These are phyloP conservation scores for Netta rufina DNA, from an alignment of 2,797 vertebrate species.

Conservation along the genomic window DNA sequence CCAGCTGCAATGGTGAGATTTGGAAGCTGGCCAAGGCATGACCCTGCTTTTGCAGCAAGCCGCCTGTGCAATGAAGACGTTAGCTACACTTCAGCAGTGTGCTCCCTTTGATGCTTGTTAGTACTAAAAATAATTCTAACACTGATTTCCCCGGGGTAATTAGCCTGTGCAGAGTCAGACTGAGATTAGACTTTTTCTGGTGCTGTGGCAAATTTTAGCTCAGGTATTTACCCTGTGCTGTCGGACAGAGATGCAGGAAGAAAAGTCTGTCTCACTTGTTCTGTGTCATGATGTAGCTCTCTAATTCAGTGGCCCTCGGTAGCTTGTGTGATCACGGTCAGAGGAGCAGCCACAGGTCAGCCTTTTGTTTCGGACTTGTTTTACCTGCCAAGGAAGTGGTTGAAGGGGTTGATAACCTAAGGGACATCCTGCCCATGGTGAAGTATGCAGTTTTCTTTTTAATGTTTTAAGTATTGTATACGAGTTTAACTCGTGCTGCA, in stretches of 20 bases:
- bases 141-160: slow-evolving; percentile 57
- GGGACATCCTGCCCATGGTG: not conserved
- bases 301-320: not conserved
- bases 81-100: slow-evolving; percentile 1
- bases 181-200: slow-evolving; percentile 23
- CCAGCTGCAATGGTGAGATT: not conserved
- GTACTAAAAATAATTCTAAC: slow-evolving; percentile 35
- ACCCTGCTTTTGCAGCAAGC: slow-evolving; percentile 7
- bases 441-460: not conserved
- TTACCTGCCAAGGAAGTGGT: not conserved
- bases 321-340: not conserved
- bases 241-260: not conserved
- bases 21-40: not conserved
- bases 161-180: slow-evolving; percentile 11
- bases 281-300: fast-evolving
- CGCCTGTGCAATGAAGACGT: not conserved
- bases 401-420: not conserved
- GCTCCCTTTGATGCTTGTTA: slow-evolving; percentile 11
- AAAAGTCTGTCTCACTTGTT: not conserved
- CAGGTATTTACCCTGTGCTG: not conserved
- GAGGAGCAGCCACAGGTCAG: not conserved
- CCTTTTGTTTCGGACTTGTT: not conserved
- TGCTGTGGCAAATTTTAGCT: not conserved
- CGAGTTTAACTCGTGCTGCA: not conserved
- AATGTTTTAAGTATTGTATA: not conserved